A percentile compares a stretch with the other conserved stretches of the same genome.
Evolutionary conservation across 1,140 invertebrate genomes (phyloP).

Genomic region (Pomacea maculata): DNA sequence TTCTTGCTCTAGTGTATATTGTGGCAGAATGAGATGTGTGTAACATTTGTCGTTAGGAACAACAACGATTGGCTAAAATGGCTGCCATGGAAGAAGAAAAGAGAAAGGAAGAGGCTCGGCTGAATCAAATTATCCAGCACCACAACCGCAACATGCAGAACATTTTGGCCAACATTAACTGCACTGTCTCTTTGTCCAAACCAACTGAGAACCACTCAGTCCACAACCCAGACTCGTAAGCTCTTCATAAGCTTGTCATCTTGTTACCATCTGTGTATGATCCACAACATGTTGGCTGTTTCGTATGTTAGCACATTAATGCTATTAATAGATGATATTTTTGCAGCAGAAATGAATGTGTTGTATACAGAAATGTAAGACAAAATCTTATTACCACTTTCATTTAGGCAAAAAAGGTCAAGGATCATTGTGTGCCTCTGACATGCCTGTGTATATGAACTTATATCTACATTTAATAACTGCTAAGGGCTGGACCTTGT

Average conservation of each 20-base stretch:
- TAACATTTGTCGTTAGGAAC: constrained; percentile 20
- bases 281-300: too few species aligned
- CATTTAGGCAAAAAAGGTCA: too few species aligned
- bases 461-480: too few species aligned
- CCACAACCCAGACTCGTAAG: constrained; percentile 15
- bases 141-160: constrained; percentile 35
- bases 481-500: too few species aligned
- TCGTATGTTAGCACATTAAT: too few species aligned
- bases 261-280: too few species aligned
- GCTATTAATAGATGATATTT: not conserved
- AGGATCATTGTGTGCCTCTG: too few species aligned
- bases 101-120: constrained; percentile 24
- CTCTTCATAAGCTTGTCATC: too few species aligned
- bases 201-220: not conserved
- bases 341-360: not conserved
- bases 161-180: constrained; percentile 30
- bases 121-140: constrained; percentile 38
- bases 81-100: constrained; percentile 32
- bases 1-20: too few species aligned
- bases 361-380: not conserved
- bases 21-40: not conserved
- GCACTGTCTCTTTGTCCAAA: constrained; percentile 9
- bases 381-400: too few species aligned
- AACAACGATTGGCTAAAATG: constrained; percentile 25
- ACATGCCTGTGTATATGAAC: too few species aligned